Base-by-base conservation (phyloP, 2,888 invertebrate genomes). In the Drosophila macrothrix region DNA sequence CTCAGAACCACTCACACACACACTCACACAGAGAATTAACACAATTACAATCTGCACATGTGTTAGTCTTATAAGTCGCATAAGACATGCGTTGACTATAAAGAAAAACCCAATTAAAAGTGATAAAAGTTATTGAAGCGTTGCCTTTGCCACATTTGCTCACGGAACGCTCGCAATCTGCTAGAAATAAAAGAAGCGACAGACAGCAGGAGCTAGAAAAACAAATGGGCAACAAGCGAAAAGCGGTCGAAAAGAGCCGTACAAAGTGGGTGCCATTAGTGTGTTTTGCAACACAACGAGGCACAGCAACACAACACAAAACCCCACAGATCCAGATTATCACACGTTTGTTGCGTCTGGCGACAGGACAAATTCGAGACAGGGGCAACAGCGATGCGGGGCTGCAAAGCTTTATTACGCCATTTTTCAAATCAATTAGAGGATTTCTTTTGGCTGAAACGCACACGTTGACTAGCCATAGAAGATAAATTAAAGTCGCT, bases 71-170 rank as follows among this genome's bases (percentile, higher is more conserved):
- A 63, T 77, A 58, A 63, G 86, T 63, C 83, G 59, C 58, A 64
- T 72, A 88, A 86, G 89, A 86, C 90, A 89, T 84, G 90, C 84
- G 79, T 87, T 81, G 90, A 87, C 84, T 89, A 90, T 85, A 85
- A 90, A 86, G 86, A 85, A 83, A 90, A 90, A 88, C 89, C 89
- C 89, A 88, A 88, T 88, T 88, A 90, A 89, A 90, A 88, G 84
- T 81, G 90, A 87, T 89, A 89, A 90, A 88, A 90, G 89, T 88
- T 88, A 87, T 88, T 89, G 84, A 81, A 81, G 87, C 87, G 49
- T 70, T 59, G 72, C 56, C 37, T 14, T 72, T 66, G 55, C 54
- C 46, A n/a, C 46, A 46, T 16, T 37, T 28, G 39, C 46, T 43
- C 28, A 61, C 49, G 49, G 25, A 70, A 55, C 41, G 29, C 12